Conservation (phyloP, 2,797 vertebrate genomes). For the Peromyscus nudipes region DNA sequence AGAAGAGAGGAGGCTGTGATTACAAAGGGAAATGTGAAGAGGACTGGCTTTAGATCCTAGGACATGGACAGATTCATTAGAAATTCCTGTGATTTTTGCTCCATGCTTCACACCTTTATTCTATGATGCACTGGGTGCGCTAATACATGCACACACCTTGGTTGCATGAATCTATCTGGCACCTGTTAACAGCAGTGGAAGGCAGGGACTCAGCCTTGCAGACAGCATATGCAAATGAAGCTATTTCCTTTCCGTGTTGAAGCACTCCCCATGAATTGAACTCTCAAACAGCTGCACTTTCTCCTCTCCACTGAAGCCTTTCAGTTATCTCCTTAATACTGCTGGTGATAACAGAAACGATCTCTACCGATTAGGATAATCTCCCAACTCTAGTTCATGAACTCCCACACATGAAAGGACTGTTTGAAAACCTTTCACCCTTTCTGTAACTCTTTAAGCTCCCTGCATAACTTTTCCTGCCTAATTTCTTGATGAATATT, state of each 20-base stretch:
- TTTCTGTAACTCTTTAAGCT: not conserved
- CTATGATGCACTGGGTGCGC: not conserved
- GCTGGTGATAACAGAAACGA: not conserved
- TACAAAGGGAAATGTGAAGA: conserved; percentile 28
- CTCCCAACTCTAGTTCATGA: not conserved
- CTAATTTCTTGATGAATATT: not conserved
- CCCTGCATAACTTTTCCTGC: not conserved
- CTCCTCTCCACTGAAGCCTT: conserved; percentile 6
- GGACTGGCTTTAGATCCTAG: not conserved
- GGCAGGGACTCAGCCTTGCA: not conserved
- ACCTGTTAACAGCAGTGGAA: not conserved
- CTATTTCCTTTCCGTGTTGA: not conserved
- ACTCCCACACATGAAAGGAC: not conserved
- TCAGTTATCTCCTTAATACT: conserved; percentile 33
- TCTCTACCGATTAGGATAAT: conserved; percentile 13
- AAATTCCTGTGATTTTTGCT: not conserved
- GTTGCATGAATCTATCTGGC: not conserved
- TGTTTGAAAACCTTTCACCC: conserved; percentile 31
- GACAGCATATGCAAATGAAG: not conserved
- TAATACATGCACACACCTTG: not conserved
- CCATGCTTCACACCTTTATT: not conserved
- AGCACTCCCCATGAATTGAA: not conserved
- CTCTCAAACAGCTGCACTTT: conserved; percentile 9
- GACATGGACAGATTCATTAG: not conserved
- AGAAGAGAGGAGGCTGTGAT: conserved; percentile 52